These are phyloP conservation scores for Dastarcus helophoroides DNA, from an alignment of 2,888 invertebrate species.

Conservation along the genomic window DNA sequence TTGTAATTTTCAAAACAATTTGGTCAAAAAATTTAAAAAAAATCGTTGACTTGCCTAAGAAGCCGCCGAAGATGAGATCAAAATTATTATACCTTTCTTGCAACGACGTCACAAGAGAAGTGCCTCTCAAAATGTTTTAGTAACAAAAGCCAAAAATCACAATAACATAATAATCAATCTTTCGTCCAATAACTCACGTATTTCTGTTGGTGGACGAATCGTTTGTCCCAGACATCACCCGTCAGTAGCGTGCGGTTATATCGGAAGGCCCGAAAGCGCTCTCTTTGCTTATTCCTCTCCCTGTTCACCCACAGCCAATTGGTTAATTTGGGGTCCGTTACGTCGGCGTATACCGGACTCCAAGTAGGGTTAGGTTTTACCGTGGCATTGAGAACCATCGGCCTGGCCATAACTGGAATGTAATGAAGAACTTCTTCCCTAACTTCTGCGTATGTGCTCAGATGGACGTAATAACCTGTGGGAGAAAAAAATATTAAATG, in stretches of 20 bases:
- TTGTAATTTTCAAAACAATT: too few species aligned
- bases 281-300: slow-evolving; percentile 68
- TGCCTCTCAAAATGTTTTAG: too few species aligned
- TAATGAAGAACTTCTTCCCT: slow-evolving; percentile 93
- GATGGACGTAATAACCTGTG: slow-evolving; percentile 92
- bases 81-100: too few species aligned
- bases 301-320: slow-evolving; percentile 83
- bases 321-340: slow-evolving; percentile 82
- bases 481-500: too few species aligned
- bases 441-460: slow-evolving; percentile 94
- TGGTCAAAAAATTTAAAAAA: too few species aligned
- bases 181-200: slow-evolving; percentile 33
- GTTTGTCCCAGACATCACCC: slow-evolving; percentile 53
- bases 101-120: too few species aligned
- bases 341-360: slow-evolving; percentile 94
- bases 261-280: slow-evolving; percentile 58
- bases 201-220: slow-evolving; percentile 43
- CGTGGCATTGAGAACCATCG: slow-evolving; percentile 75
- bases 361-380: slow-evolving; percentile 81
- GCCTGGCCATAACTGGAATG: slow-evolving; percentile 92
- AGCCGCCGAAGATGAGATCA: too few species aligned
- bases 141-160: not conserved
- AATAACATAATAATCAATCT: too few species aligned
- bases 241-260: slow-evolving; percentile 48
- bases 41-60: too few species aligned